Percentiles rank a stretch among this genome's conserved stretches.
Evolutionary conservation across 2,888 invertebrate genomes (phyloP).

Genomic region (Lasioglossum lativentre): DNA sequence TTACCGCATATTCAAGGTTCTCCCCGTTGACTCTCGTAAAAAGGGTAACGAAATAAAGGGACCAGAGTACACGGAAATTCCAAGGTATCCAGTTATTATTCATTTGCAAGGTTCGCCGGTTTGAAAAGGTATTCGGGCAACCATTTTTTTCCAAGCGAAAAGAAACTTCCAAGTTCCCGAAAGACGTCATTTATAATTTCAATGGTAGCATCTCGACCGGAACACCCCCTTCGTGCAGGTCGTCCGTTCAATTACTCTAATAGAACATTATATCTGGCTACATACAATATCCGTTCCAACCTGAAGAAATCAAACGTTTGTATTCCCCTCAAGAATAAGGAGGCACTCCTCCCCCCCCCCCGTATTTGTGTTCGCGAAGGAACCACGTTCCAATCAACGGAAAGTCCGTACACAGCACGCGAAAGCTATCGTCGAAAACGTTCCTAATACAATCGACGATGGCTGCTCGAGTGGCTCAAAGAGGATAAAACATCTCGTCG

Average conservation of each 20-base stretch:
- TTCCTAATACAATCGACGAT: conserved; percentile 43
- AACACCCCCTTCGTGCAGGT: background rate
- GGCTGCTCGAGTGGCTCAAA: conserved; percentile 19
- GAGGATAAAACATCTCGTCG: conserved; percentile 51
- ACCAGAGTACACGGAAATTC: background rate
- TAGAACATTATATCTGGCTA: background rate
- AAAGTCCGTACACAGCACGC: conserved; percentile 22
- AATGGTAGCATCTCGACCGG: background rate
- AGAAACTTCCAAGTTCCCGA: background rate
- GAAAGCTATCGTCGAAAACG: conserved; percentile 35
- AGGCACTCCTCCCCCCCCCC: background rate
- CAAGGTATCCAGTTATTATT: background rate
- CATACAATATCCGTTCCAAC: background rate
- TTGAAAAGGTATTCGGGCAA: background rate
- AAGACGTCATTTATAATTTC: conserved; percentile 1
- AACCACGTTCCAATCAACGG: conserved; percentile 12
- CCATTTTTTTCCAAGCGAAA: background rate
- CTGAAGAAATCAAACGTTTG: background rate
- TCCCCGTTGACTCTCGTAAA: background rate
- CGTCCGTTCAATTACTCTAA: conserved; percentile 3
- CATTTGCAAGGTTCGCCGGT: background rate
- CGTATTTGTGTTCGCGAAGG: background rate
- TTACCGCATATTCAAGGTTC: background rate
- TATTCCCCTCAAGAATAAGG: conserved; percentile 5
- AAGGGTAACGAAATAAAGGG: background rate